These are phyloP conservation scores for Doryteuthis pealeii DNA, from an alignment of 1,140 invertebrate species.

Conservation along the genomic window DNA sequence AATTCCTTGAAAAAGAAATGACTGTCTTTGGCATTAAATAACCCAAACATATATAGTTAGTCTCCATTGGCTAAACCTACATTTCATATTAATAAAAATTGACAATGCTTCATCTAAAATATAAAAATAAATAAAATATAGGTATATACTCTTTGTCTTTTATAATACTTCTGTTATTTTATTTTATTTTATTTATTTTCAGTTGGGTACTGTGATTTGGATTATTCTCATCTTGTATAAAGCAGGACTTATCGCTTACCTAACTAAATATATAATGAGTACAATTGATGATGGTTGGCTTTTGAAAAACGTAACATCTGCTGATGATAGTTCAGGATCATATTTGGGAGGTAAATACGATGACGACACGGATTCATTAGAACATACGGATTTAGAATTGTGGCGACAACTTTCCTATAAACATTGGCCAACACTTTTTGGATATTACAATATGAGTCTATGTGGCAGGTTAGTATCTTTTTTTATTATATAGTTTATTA, in stretches of 20 bases:
- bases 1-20: no score
- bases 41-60: no score
- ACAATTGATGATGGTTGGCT: background rate
- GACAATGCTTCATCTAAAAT: no score
- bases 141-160: no score
- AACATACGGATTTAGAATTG: constrained; percentile 56
- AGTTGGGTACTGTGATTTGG: constrained; percentile 73
- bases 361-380: constrained; percentile 31
- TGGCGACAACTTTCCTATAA: constrained; percentile 71
- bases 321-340: background rate
- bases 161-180: no score
- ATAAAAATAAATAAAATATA: no score
- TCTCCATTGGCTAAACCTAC: no score
- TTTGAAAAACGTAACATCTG: background rate
- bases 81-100: no score
- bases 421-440: constrained; percentile 86
- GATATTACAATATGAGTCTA: constrained; percentile 87
- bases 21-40: no score
- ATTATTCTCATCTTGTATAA: constrained; percentile 88
- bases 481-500: no score
- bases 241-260: constrained; percentile 78
- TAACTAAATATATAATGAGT: constrained; percentile 46
- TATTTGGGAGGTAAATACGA: background rate
- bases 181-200: constrained; percentile 4
- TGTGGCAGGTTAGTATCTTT: constrained; percentile 67